Conservation (phyloP, 2,888 invertebrate genomes). For the Amphipyra berbera region DNA sequence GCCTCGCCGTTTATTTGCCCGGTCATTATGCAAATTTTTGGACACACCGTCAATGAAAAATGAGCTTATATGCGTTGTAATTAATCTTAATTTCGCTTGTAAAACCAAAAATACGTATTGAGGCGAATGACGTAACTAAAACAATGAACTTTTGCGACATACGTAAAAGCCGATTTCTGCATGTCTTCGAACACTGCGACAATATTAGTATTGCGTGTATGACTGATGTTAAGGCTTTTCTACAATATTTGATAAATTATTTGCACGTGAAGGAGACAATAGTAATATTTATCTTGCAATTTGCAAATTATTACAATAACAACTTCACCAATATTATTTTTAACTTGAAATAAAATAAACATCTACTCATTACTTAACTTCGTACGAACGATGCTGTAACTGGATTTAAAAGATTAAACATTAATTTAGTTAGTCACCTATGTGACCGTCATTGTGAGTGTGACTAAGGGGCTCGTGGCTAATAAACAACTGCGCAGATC, state of each 20-base stretch:
- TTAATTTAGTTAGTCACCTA: too few relatives aligned
- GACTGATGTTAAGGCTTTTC: constrained; percentile 12
- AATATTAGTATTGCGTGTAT: constrained; percentile 26
- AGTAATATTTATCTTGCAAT: too few relatives aligned
- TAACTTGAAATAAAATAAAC: too few relatives aligned
- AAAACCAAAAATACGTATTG: constrained; percentile 24
- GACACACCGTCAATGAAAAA: constrained; percentile 62
- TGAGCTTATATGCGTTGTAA: constrained; percentile 57
- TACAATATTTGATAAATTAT: not conserved
- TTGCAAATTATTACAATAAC: too few relatives aligned
- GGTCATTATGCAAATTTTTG: constrained; percentile 74
- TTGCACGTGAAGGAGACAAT: too few relatives aligned
- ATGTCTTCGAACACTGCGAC: constrained; percentile 17
- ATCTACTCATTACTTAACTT: too few relatives aligned
- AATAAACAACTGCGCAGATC: too few relatives aligned
- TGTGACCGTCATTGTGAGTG: too few relatives aligned
- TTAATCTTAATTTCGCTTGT: constrained; percentile 66
- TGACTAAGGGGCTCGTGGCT: too few relatives aligned
- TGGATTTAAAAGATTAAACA: too few relatives aligned
- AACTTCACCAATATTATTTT: too few relatives aligned
- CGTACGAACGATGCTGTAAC: too few relatives aligned
- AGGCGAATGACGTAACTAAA: constrained; percentile 46
- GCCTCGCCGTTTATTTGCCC: constrained; percentile 69
- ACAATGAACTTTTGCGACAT: constrained; percentile 55
- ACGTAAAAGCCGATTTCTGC: constrained; percentile 37